Evolutionary conservation across 2,113 vertebrate genomes (phyloP).

Genomic region (Datnioides undecimradiatus): DNA sequence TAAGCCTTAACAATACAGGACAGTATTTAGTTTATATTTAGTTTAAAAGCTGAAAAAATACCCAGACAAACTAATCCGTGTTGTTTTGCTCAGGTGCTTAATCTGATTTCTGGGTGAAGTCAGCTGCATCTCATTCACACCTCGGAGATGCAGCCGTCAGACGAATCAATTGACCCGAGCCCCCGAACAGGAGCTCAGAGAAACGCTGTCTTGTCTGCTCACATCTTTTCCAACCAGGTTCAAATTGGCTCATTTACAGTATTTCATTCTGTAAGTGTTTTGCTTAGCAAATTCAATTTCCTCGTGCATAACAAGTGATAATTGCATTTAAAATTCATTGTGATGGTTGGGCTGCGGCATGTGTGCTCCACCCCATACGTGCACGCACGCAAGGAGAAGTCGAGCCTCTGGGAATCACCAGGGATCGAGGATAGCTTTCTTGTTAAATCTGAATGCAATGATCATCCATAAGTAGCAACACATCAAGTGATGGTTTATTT

Average conservation of each 20-base stretch:
- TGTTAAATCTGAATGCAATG: constrained; percentile 4
- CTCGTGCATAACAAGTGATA: neutral
- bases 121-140: neutral
- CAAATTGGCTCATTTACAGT: neutral
- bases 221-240: neutral
- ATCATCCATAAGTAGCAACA: constrained; percentile 12
- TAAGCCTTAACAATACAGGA: neutral
- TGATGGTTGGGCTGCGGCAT: neutral
- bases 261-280: neutral
- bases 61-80: neutral
- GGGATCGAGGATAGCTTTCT: constrained; percentile 19
- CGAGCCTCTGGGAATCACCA: neutral
- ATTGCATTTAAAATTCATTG: neutral
- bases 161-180: neutral
- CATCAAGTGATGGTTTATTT: constrained; percentile 3
- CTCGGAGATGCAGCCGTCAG: neutral
- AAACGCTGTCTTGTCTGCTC: neutral
- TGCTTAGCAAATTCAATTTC: constrained; percentile 5
- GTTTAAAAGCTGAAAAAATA: neutral
- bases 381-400: neutral
- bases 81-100: neutral
- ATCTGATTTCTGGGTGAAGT: neutral
- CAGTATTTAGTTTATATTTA: neutral
- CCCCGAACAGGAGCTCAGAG: neutral
- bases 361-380: neutral